Evolutionary conservation across 92 coral and sea anemone genomes (phyloP).

Genomic region (Zoanthus sociatus): DNA sequence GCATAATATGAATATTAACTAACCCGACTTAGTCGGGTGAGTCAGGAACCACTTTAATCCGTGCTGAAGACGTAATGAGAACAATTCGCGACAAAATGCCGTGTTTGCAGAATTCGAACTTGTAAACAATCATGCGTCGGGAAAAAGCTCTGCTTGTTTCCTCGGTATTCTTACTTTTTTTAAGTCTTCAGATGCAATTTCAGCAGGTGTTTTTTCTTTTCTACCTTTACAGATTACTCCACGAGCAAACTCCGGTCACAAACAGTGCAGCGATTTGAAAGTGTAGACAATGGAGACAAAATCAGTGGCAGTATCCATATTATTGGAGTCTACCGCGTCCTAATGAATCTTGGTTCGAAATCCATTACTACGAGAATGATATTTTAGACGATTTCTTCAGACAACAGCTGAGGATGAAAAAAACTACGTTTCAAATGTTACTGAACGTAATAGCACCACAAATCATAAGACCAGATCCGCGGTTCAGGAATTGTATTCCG

Average conservation of each 20-base stretch:
- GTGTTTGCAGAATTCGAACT: background rate
- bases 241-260: slow-evolving; percentile 13
- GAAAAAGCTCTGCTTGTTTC: slow-evolving; percentile 12
- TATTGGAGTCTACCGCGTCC: slow-evolving; percentile 59
- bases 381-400: slow-evolving; percentile 38
- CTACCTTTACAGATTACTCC: slow-evolving; percentile 19
- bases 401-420: slow-evolving; percentile 54
- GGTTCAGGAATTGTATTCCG: slow-evolving; percentile 6
- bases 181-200: background rate
- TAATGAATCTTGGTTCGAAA: slow-evolving; percentile 53
- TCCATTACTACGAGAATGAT: slow-evolving; percentile 37
- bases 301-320: background rate
- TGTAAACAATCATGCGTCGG: slow-evolving; percentile 30
- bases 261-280: slow-evolving; percentile 4
- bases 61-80: too few relatives aligned
- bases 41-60: too few relatives aligned
- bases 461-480: slow-evolving; percentile 3
- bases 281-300: slow-evolving; percentile 26
- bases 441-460: slow-evolving; percentile 21
- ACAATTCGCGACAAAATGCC: too few relatives aligned
- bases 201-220: background rate
- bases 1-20: too few relatives aligned
- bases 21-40: too few relatives aligned
- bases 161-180: slow-evolving; percentile 2
- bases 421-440: slow-evolving; percentile 32